phyloP scores from a whole-genome alignment of 2,888 invertebrate species.

The Troilus luridus region DNA sequence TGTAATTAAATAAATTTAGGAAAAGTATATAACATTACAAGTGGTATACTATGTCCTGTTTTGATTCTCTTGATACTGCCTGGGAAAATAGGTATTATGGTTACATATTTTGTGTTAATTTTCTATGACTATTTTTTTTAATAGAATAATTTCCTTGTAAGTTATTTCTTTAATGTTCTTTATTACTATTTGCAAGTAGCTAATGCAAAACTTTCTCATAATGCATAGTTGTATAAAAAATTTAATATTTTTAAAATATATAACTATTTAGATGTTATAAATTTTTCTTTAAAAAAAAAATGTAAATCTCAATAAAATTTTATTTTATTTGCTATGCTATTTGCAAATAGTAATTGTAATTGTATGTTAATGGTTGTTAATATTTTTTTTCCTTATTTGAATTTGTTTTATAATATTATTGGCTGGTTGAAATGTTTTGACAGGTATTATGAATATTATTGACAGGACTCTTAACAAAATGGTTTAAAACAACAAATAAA shows the following conservation, averaged over 20 bases:
- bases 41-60: background rate
- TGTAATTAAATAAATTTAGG: background rate
- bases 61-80: background rate
- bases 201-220: background rate
- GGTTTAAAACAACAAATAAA: constrained; percentile 31
- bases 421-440: constrained; percentile 57
- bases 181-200: background rate
- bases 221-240: background rate
- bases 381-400: constrained; percentile 22
- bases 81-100: constrained; percentile 12
- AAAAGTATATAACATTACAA: background rate
- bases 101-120: background rate
- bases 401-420: constrained; percentile 49
- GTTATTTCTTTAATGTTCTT: background rate
- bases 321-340: background rate
- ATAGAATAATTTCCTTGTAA: background rate
- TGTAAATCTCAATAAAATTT: background rate
- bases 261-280: too few species aligned
- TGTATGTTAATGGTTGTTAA: constrained; percentile 3
- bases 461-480: constrained; percentile 52
- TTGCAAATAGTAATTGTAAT: constrained; percentile 1
- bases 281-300: too few species aligned
- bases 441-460: constrained; percentile 55
- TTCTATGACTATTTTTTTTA: background rate
- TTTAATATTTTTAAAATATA: too few species aligned